Evolutionary conservation across 37 sponge, comb jelly and placozoan species (phyloP).

Genomic region (Bolinopsis microptera): DNA sequence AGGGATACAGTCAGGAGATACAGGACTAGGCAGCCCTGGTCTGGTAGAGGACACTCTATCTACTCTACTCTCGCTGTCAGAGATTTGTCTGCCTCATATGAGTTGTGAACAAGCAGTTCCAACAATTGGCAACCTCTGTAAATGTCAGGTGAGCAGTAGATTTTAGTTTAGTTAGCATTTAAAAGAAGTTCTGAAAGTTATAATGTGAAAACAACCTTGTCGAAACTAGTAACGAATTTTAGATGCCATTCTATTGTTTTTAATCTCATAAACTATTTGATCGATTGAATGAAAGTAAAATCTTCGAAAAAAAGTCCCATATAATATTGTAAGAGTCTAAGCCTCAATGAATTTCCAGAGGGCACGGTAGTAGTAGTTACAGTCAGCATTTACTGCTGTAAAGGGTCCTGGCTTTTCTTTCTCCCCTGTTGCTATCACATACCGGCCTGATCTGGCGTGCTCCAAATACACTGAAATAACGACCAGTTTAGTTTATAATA

Average conservation of each 20-base stretch:
- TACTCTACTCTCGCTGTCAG: slow-evolving; percentile 7
- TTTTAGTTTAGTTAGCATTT: not conserved
- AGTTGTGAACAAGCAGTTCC: not conserved
- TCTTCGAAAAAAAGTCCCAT: too few relatives aligned
- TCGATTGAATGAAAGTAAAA: too few relatives aligned
- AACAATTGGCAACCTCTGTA: not conserved
- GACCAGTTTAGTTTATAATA: too few relatives aligned
- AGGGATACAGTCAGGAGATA: slow-evolving; percentile 27
- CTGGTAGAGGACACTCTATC: slow-evolving; percentile 26
- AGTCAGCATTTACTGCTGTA: not conserved
- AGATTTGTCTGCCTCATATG: slow-evolving; percentile 48
- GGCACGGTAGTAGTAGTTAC: not conserved
- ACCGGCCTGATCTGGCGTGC: not conserved
- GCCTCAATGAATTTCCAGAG: too few relatives aligned
- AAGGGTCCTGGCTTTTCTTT: not conserved
- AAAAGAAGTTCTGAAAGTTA: not conserved
- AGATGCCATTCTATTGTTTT: too few relatives aligned
- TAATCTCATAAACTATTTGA: too few relatives aligned
- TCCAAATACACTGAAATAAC: not conserved
- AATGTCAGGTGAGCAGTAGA: not conserved
- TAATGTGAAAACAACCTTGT: too few relatives aligned
- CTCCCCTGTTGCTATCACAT: not conserved
- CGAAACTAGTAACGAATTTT: too few relatives aligned
- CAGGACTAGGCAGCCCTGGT: not conserved
- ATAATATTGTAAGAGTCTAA: too few relatives aligned